Evolutionary conservation across 2,797 vertebrate species (phyloP).

Genomic region (Crax fasciolata): DNA sequence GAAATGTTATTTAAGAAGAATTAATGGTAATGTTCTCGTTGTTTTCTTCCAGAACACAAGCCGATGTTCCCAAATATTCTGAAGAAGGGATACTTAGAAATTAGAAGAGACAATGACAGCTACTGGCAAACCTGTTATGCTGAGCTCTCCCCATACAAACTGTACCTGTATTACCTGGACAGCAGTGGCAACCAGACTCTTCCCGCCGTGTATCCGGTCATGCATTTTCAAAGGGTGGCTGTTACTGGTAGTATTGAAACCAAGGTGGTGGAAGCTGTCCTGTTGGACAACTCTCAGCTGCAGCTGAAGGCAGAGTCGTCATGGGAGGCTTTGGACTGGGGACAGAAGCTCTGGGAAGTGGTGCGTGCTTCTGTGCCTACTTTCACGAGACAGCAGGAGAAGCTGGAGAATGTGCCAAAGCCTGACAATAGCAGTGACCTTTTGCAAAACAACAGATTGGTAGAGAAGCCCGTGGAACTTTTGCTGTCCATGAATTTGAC

Average conservation of each 20-base stretch:
- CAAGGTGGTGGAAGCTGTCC: conserved; percentile 90
- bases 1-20: background rate
- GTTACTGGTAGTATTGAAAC: conserved; percentile 87
- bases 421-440: conserved; percentile 67
- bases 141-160: conserved; percentile 92
- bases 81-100: conserved; percentile 94
- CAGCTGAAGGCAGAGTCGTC: conserved; percentile 91
- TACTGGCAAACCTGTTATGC: conserved; percentile 93
- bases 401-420: conserved; percentile 76
- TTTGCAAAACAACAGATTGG: conserved; percentile 73
- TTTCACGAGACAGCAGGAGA: conserved; percentile 75
- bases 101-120: conserved; percentile 89
- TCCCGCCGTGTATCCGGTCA: conserved; percentile 89
- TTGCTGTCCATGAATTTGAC: conserved; percentile 85
- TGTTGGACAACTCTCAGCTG: conserved; percentile 92
- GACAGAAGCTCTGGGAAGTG: conserved; percentile 90
- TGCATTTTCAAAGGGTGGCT: conserved; percentile 92
- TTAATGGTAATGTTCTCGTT: background rate
- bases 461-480: conserved; percentile 73
- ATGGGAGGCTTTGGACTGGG: conserved; percentile 95
- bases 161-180: conserved; percentile 91
- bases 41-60: conserved; percentile 86
- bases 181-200: conserved; percentile 92
- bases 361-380: conserved; percentile 84
- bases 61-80: conserved; percentile 88